A percentile compares a stretch with the other conserved stretches of the same genome.
These are phyloP conservation scores for Ditula angustiorana DNA, from an alignment of 2,888 invertebrate species.

Conservation along the genomic window DNA sequence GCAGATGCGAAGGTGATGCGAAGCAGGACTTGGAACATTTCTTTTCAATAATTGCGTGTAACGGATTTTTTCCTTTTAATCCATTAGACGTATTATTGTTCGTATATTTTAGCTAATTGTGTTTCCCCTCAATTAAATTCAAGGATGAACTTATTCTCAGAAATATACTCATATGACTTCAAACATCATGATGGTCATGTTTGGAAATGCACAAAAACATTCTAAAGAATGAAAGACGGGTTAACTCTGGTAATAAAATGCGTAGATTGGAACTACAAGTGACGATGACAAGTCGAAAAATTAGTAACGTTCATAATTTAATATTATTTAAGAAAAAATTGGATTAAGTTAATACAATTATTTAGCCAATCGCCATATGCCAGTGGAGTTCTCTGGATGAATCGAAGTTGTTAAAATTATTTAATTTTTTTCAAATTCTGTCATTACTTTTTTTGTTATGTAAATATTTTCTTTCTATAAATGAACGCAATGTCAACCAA, in stretches of 20 bases:
- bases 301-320: constrained; percentile 51
- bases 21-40: too few species aligned
- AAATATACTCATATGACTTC: too few species aligned
- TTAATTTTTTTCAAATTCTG: neutral
- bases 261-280: constrained; percentile 40
- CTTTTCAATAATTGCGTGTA: constrained; percentile 5
- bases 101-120: neutral
- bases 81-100: constrained; percentile 11
- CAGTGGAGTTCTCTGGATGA: too few species aligned
- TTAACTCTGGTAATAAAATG: too few species aligned
- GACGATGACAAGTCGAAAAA: constrained; percentile 48
- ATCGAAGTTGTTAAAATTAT: too few species aligned
- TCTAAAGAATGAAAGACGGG: too few species aligned
- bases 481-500: constrained; percentile 60
- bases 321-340: neutral
- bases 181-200: too few species aligned
- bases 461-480: neutral
- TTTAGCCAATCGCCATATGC: too few species aligned
- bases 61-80: neutral
- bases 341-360: too few species aligned
- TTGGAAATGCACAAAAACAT: too few species aligned
- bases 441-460: neutral
- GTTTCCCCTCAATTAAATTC: too few species aligned
- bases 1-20: neutral
- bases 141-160: too few species aligned